Conservation (phyloP, 30 jellyfish, hydroid and myxozoan species). For the Hydra vulgaris region DNA sequence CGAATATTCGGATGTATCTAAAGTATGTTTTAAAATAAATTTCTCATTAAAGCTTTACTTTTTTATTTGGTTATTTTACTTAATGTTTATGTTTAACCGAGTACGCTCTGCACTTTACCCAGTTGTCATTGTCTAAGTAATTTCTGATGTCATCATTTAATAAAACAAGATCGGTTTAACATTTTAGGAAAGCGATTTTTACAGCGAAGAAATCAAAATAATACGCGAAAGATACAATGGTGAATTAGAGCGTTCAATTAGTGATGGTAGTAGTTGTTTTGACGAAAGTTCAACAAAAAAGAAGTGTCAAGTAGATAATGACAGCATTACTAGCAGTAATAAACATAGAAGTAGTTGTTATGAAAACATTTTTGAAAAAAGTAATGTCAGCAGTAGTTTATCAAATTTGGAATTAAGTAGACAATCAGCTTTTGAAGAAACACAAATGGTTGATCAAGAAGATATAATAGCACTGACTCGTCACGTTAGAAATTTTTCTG, state of each 20-base stretch:
- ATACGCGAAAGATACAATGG: constrained; percentile 12
- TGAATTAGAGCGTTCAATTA: not conserved
- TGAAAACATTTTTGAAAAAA: constrained; percentile 23
- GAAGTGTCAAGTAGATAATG: not conserved
- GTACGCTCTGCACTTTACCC: not conserved
- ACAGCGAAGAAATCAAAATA: constrained; percentile 13
- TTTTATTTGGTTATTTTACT: not conserved
- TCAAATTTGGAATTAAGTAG: not conserved
- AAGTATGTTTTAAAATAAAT: not conserved
- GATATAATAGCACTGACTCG: constrained; percentile 78
- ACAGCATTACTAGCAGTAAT: not conserved
- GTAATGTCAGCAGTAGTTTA: not conserved
- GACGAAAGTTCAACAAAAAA: not conserved
- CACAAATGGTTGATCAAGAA: constrained; percentile 85
- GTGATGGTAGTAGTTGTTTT: not conserved
- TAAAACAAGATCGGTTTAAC: constrained; percentile 23
- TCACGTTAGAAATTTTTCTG: constrained; percentile 86
- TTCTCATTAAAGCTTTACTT: too few relatives aligned
- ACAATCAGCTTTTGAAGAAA: constrained; percentile 17
- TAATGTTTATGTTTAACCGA: not conserved
- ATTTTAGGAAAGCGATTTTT: constrained; percentile 10
- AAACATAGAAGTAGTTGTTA: constrained; percentile 7
- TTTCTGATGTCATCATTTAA: constrained; percentile 18
- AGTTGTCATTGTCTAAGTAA: not conserved
- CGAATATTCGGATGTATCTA: not conserved